Evolutionary conservation across 2,888 invertebrate species (phyloP), one percentile per base, ranked within the genome.

Genomic region (Notodonta ziczac): DNA sequence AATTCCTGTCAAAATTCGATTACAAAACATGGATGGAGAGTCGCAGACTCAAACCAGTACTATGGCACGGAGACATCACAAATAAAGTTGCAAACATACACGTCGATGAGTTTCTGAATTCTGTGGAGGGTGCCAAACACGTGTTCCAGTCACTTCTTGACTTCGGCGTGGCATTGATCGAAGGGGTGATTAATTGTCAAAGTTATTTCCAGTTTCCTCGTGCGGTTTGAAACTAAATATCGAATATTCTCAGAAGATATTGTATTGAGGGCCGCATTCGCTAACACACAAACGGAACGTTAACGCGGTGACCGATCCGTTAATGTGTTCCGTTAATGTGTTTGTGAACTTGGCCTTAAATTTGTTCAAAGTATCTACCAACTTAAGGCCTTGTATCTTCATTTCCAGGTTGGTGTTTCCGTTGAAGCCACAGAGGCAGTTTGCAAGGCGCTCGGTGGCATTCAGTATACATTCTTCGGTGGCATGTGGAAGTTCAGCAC

Each of bases 401-500:
- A n/a, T 58, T 60, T 76, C 9, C 60, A 95, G 94, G 95, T 95
- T 6, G 89, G 89, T 2, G 83, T 90, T 50, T 88, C 89, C 10
- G 57, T 90, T 1, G 89, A 92, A 69, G 94, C 89, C 1, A 96
- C 96, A 0, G 93, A 94, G 72, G 70, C 77, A 54, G 94, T 94
- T 5, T 91, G 95, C 63, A 85, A 89, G 54, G 91, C 94, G 10
- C 80, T 97, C 0, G 95, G 96, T 35, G 95, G 95, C 0, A 89
- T 96, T 0, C 95, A 96, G 81, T 94, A 94, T 65, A 97, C 97
- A 0, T 84, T 97, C 58, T 97, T 96, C 78, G 97, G 97, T 5
- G 95, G 95, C 48, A 95, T 96, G 94, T 97, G 96, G 95, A 91
- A 94, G 50, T 95, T 97, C 73, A 94, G 94, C 5, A 94, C 95